Evolutionary conservation across 2,888 invertebrate genomes (phyloP), one percentile per base, ranked within the genome.

Genomic region (Brachynemurus nebulosus): DNA sequence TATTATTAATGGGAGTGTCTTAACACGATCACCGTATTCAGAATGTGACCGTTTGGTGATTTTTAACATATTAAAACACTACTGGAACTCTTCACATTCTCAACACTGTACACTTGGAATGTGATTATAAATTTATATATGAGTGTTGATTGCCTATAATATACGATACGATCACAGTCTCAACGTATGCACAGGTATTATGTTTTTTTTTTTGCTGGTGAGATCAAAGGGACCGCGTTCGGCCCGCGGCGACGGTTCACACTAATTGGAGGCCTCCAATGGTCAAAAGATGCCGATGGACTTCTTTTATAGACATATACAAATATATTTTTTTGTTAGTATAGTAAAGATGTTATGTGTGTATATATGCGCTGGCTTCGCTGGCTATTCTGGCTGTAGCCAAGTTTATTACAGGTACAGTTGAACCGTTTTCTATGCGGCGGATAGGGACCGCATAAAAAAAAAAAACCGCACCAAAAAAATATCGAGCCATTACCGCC

Each of bases 251-350:
- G 64, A 65, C 66, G 66, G 64, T 63, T 63, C 63, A 61, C 63
- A 64, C 66, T 66, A 66, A 66, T 66, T 66, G 66, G 66, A 65
- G 64, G 64, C 61, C 60, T 61, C 57, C 55, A 61, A 59, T 58
- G 63, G 63, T 64, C 64, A 66, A 64, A 63, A 63, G 57, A 62
- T 20, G 63, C 66, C 65, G 66, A 59, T 60, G 62, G 63, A 63
- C 63, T 60, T 40, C 19, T 40, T 21, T n/a, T n/a, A n/a, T n/a
- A n/a, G n/a, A n/a, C n/a, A n/a, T n/a, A n/a, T n/a, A n/a, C n/a
- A n/a, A n/a, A n/a, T n/a, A n/a, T n/a, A n/a, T n/a, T n/a, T n/a
- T n/a, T n/a, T n/a, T n/a, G n/a, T n/a, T n/a, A n/a, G n/a, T n/a
- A n/a, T n/a, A n/a, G n/a, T n/a, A n/a, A n/a, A n/a, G n/a, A n/a